These are phyloP conservation scores for Bilobella aurantiaca DNA, from an alignment of 1,140 invertebrate species.

Conservation along the genomic window DNA sequence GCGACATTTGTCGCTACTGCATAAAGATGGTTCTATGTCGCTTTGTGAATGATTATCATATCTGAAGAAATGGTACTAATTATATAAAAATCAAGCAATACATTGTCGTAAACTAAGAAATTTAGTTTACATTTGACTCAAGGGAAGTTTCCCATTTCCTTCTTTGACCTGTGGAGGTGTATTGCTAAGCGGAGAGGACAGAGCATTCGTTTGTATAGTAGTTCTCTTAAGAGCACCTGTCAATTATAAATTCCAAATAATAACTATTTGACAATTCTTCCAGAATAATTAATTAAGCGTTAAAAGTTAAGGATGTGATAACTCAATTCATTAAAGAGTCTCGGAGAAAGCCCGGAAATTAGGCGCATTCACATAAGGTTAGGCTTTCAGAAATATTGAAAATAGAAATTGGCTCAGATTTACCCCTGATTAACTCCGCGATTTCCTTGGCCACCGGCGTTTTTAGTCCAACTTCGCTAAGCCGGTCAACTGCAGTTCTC, in stretches of 20 bases:
- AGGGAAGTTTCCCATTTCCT: conserved; percentile 27
- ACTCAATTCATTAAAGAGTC: too few species aligned
- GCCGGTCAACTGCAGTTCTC: conserved; percentile 74
- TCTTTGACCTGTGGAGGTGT: conserved; percentile 23
- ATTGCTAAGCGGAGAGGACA: conserved; percentile 25
- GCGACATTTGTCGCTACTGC: background rate
- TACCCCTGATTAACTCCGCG: conserved; percentile 72
- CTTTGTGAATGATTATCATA: conserved; percentile 31
- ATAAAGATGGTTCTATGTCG: conserved; percentile 18
- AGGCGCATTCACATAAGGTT: too few species aligned
- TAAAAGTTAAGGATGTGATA: background rate
- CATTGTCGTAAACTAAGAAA: background rate
- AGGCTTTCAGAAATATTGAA: too few species aligned
- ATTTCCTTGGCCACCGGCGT: conserved; percentile 77
- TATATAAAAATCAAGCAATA: background rate
- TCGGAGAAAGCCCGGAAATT: too few species aligned
- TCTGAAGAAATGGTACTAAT: conserved; percentile 10
- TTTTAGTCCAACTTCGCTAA: conserved; percentile 63
- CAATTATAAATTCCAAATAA: too few species aligned
- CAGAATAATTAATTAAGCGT: too few species aligned
- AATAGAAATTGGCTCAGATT: conserved; percentile 38
- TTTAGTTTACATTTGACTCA: conserved; percentile 31
- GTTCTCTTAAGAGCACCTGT: conserved; percentile 29
- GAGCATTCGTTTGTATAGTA: conserved; percentile 21
- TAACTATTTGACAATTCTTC: too few species aligned